Base-by-base conservation (phyloP, 2,113 vertebrate genomes). In the Ploceus nigricollis region DNA sequence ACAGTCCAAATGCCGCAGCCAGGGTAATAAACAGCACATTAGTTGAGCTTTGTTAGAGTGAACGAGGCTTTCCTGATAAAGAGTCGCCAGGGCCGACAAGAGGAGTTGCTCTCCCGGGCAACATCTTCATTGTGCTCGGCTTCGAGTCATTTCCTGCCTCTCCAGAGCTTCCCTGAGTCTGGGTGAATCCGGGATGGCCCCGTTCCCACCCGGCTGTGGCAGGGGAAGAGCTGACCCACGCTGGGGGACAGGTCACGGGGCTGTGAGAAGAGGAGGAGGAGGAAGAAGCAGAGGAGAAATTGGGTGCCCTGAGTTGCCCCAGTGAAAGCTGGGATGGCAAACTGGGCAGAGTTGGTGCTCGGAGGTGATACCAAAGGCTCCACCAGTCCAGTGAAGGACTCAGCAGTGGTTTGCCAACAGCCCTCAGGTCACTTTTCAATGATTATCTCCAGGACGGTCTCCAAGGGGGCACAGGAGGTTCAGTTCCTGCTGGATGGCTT, bases 21-120 rank as follows among this genome's bases (percentile, higher is more conserved):
- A 45, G 79, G 75, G 93, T 90, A 91, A 93, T 96, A 96, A 97
- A 96, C 93, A 94, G 91, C 92, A 56, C 87, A 88, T 96, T 96
- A 93, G 90, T 31, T 73, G 78, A 90, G 92, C 93, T 95, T 96
- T 96, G 95, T 95, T 90, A 92, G 90, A 82, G 75, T 18, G 87
- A 94, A 93, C 15, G 37, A 91, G 68, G 39, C 68, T 95, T 91
- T 81, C 68, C 93, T 64, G 92, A 73, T 73, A 85, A 95, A 95
- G 87, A 91, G 75, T 53, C 22, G 4, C 70, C 1, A 0, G 27
- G 85, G 22, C 82, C 1, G 5, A 50, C 63, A 73, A 88, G 78
- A 94, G 87, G 68, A 94, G 93, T 83, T 95, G 80, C 75, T 97
- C 93, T 96, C 93, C 75, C 1, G 51, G 85, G 90, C 90, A 82